Conservation (phyloP, 2,888 invertebrate genomes). For the Orthosia incerta region DNA sequence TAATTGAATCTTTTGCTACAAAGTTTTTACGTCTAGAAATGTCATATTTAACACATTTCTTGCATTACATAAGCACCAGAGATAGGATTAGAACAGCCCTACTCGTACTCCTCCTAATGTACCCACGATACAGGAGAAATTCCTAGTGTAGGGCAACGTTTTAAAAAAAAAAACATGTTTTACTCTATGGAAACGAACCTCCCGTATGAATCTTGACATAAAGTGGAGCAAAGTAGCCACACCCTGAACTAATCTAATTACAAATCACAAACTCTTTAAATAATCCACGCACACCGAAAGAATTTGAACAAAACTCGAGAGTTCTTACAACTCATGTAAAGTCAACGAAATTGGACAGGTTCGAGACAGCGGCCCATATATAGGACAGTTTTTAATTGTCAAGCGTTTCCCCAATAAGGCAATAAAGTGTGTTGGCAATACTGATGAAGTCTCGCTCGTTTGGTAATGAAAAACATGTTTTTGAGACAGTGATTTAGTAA, state of each 20-base stretch:
- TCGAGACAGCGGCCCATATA: slow-evolving; percentile 35
- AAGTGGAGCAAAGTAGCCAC: neutral
- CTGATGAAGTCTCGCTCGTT: slow-evolving; percentile 49
- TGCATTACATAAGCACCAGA: too few species aligned
- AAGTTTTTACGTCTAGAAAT: too few species aligned
- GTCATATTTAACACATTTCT: too few species aligned
- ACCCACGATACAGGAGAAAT: too few species aligned
- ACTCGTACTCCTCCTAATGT: too few species aligned
- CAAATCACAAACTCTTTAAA: slow-evolving; percentile 22
- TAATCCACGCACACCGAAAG: slow-evolving; percentile 22
- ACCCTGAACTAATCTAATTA: neutral
- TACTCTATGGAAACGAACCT: too few species aligned
- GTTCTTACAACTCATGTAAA: slow-evolving; percentile 62
- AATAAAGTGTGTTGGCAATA: slow-evolving; percentile 55
- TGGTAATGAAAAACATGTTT: slow-evolving; percentile 19
- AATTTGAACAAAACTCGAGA: slow-evolving; percentile 32
- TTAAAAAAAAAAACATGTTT: too few species aligned
- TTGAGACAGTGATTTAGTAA: slow-evolving; percentile 28
- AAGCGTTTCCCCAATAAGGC: slow-evolving; percentile 46
- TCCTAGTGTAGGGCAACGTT: too few species aligned
- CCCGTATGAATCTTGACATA: neutral
- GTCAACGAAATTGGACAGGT: slow-evolving; percentile 64
- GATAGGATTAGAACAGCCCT: too few species aligned
- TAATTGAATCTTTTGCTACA: neutral
- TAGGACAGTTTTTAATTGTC: slow-evolving; percentile 57